phyloP scores from a whole-genome alignment of 2,797 vertebrate genomes.

The Galagoides demidoff region DNA sequence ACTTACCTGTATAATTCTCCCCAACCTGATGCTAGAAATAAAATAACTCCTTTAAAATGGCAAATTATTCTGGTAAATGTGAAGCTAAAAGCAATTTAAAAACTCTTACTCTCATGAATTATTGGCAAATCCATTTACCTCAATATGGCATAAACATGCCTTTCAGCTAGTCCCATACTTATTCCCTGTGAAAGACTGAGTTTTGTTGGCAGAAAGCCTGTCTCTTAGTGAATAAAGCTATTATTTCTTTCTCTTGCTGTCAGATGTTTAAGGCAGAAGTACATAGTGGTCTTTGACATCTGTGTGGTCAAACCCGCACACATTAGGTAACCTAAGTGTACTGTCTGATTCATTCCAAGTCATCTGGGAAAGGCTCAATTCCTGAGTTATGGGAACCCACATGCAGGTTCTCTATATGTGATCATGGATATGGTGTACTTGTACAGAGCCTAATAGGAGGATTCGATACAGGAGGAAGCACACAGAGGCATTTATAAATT shows the following conservation, averaged over 20 bases:
- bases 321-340: not conserved
- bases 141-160: constrained; percentile 47
- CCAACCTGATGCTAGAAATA: constrained; percentile 38
- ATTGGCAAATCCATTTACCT: constrained; percentile 62
- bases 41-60: constrained; percentile 58
- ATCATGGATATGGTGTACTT: not conserved
- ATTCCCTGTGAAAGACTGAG: constrained; percentile 67
- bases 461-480: not conserved
- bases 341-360: constrained; percentile 12
- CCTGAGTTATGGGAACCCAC: not conserved
- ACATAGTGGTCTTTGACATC: constrained; percentile 49
- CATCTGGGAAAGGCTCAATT: not conserved
- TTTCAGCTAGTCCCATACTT: constrained; percentile 64
- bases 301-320: constrained; percentile 34
- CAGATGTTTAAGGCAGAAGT: constrained; percentile 64
- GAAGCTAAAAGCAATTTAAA: constrained; percentile 52
- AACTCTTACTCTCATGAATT: constrained; percentile 40
- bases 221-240: constrained; percentile 61
- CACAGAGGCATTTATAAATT: not conserved
- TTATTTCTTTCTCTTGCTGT: constrained; percentile 64
- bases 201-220: constrained; percentile 55
- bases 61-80: constrained; percentile 52
- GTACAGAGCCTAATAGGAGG: not conserved
- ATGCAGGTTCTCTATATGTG: not conserved
- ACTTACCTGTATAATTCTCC: constrained; percentile 47